These are phyloP conservation scores for Periophthalmus modestus DNA, from an alignment of 2,113 vertebrate genomes.

Conservation along the genomic window DNA sequence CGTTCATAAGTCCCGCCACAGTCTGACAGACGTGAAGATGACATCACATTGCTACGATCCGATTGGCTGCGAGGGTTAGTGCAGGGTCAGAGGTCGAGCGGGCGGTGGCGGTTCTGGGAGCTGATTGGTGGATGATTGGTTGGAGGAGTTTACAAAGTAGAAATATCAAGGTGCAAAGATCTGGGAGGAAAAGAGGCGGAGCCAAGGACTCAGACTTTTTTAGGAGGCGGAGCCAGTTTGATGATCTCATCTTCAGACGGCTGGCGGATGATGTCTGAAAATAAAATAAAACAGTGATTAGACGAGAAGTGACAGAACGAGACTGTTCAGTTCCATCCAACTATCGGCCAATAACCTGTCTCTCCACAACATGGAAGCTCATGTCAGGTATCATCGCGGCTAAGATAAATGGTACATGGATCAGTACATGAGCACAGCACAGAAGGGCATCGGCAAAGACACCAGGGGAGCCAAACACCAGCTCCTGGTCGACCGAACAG, in stretches of 20 bases:
- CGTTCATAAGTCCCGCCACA: slow-evolving; percentile 20
- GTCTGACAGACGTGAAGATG: slow-evolving; percentile 14
- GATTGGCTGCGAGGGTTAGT: slow-evolving; percentile 60
- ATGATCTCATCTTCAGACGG: slow-evolving; percentile 96
- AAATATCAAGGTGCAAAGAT: slow-evolving; percentile 63
- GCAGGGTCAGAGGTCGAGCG: slow-evolving; percentile 4
- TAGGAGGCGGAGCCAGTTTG: slow-evolving; percentile 92
- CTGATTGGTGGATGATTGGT: slow-evolving; percentile 36
- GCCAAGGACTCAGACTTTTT: slow-evolving; percentile 83
- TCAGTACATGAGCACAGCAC: too few species aligned
- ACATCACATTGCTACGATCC: slow-evolving; percentile 54
- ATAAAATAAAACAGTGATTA: slow-evolving; percentile 7
- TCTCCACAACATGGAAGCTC: too few species aligned
- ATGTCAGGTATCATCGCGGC: too few species aligned
- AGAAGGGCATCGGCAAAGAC: too few species aligned
- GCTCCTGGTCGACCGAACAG: too few species aligned
- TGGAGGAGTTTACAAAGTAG: slow-evolving; percentile 56
- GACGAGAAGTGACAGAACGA: not conserved
- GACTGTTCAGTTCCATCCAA: too few species aligned
- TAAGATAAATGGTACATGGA: too few species aligned
- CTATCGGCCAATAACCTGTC: too few species aligned
- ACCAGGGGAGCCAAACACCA: too few species aligned
- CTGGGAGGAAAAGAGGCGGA: not conserved
- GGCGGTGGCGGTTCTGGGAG: not conserved
- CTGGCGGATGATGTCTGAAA: slow-evolving; percentile 90